Percentiles rank a stretch among this genome's conserved stretches.
These are phyloP conservation scores for Erethizon dorsatum DNA, from an alignment of 2,797 vertebrate genomes.

Conservation along the genomic window DNA sequence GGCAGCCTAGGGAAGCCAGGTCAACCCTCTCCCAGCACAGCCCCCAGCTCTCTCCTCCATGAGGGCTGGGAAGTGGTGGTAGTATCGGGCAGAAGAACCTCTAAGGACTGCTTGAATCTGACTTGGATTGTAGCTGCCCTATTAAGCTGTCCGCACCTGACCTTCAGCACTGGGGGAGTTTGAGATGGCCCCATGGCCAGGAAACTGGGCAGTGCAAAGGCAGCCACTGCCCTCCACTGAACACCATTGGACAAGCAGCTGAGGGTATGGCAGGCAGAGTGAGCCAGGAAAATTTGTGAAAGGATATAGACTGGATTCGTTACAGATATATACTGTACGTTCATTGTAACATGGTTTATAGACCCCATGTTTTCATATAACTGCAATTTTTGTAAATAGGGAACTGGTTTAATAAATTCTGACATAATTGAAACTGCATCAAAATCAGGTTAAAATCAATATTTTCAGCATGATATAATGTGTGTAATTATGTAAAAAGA, in stretches of 20 bases:
- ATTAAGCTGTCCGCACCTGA: neutral
- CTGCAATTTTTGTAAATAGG: neutral
- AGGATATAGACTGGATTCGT: neutral
- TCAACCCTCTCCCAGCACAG: fast-evolving
- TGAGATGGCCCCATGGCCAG: neutral
- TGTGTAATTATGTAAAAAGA: constrained; percentile 8
- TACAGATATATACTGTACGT: neutral
- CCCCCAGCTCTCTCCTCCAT: fast-evolving
- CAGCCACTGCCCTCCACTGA: neutral
- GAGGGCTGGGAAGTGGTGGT: neutral
- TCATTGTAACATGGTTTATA: neutral
- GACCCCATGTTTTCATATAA: neutral
- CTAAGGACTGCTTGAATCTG: neutral
- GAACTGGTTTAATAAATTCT: neutral
- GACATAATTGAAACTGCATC: neutral
- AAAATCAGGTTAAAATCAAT: neutral
- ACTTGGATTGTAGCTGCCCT: neutral
- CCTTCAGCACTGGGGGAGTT: neutral
- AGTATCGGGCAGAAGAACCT: neutral
- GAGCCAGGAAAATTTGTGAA: neutral
- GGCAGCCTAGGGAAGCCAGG: neutral
- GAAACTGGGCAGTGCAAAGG: neutral
- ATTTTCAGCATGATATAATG: neutral
- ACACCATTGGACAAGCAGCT: neutral
- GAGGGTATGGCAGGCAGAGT: neutral